phyloP scores from a whole-genome alignment of 1,140 invertebrate genomes.

The Eumeta japonica region DNA sequence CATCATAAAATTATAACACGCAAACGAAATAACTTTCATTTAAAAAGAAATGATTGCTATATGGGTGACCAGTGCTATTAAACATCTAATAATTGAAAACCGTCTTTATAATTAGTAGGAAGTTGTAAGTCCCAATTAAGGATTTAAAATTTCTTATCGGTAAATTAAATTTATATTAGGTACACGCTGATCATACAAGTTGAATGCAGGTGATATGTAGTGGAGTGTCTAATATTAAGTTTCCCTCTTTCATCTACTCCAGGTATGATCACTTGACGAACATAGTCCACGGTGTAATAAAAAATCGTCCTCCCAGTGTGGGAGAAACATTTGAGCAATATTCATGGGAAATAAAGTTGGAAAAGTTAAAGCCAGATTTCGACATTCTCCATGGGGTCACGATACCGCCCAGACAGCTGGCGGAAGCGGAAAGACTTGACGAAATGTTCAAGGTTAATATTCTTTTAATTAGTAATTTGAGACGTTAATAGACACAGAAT shows the following conservation, averaged over 20 bases:
- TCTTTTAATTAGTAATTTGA: slow-evolving; percentile 24
- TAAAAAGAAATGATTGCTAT: no score
- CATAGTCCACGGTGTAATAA: slow-evolving; percentile 61
- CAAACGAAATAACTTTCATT: no score
- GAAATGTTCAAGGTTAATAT: slow-evolving; percentile 49
- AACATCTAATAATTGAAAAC: no score
- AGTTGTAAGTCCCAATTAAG: no score
- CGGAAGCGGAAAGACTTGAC: slow-evolving; percentile 30
- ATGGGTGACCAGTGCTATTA: no score
- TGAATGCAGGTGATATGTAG: no score
- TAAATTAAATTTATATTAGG: no score
- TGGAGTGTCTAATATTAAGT: not conserved
- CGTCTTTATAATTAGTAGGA: no score
- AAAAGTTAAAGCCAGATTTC: slow-evolving; percentile 57
- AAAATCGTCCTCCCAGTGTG: slow-evolving; percentile 62
- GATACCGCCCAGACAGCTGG: slow-evolving; percentile 46
- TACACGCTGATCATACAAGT: no score
- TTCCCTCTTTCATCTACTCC: slow-evolving; percentile 2
- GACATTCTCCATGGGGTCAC: slow-evolving; percentile 61
- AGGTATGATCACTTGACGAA: slow-evolving; percentile 68
- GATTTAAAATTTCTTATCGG: no score
- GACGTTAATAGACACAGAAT: no score
- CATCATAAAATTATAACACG: no score
- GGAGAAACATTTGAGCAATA: slow-evolving; percentile 67
- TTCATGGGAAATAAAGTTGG: slow-evolving; percentile 62